These are phyloP conservation scores for Gila robusta DNA, from an alignment of 2,797 vertebrate genomes.

Conservation along the genomic window DNA sequence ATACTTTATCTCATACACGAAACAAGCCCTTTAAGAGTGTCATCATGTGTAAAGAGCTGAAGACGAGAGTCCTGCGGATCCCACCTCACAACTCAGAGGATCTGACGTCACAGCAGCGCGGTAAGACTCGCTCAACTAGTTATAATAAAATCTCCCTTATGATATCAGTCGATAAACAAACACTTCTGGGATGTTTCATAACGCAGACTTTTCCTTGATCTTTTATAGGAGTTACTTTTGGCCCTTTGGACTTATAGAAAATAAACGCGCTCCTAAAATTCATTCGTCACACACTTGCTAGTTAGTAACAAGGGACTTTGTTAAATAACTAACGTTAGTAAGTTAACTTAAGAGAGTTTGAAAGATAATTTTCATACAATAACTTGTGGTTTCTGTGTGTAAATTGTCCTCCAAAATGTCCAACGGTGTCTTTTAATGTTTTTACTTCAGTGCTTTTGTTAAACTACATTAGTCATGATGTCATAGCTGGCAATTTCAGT, in stretches of 20 bases:
- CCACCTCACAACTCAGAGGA: slow-evolving; percentile 59
- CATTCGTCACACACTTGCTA: too few relatives aligned
- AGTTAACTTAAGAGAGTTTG: too few relatives aligned
- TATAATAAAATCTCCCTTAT: too few relatives aligned
- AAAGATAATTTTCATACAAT: too few relatives aligned
- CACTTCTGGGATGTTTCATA: background rate
- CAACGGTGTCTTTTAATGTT: background rate
- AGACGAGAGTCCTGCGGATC: slow-evolving; percentile 75
- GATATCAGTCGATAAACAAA: background rate
- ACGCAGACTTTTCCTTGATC: background rate
- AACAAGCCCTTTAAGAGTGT: background rate
- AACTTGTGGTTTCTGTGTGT: too few relatives aligned
- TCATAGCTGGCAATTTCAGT: too few relatives aligned
- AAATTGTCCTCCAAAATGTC: background rate
- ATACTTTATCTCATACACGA: background rate
- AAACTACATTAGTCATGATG: too few relatives aligned
- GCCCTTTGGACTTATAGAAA: background rate
- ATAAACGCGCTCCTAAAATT: background rate
- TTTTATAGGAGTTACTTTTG: background rate
- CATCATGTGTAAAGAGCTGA: slow-evolving; percentile 76
- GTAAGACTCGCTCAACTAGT: slow-evolving; percentile 59
- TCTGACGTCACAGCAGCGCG: slow-evolving; percentile 43
- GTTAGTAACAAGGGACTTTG: too few relatives aligned
- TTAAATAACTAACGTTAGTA: too few relatives aligned
- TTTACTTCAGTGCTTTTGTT: too few relatives aligned